A percentile compares a stretch with the other conserved stretches of the same genome.
These are phyloP conservation scores for Typhlichthys eigenmanni DNA, from an alignment of 2,797 vertebrate genomes.

Conservation along the genomic window DNA sequence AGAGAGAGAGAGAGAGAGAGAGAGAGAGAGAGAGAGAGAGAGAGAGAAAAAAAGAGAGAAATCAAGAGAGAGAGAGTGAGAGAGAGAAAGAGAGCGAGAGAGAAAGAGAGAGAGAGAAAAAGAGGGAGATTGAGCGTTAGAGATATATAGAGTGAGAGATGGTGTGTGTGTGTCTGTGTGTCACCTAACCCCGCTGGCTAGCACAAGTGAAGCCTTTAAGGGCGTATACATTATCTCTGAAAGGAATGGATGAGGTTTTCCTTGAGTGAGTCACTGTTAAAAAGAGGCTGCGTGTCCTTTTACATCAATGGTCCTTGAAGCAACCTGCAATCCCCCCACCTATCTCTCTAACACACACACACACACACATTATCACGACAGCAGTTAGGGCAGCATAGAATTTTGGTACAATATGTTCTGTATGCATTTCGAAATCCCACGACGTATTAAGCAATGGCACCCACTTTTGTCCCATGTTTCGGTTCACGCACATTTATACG, in stretches of 20 bases:
- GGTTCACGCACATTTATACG: no score
- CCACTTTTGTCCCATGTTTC: slow-evolving; percentile 7
- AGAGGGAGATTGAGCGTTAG: no score
- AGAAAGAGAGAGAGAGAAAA: not conserved
- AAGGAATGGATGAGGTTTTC: slow-evolving; percentile 46
- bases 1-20: slow-evolving; percentile 13
- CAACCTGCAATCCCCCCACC: slow-evolving; percentile 19
- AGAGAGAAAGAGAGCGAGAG: not conserved
- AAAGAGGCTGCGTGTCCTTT: slow-evolving; percentile 43
- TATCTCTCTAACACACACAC: slow-evolving; percentile 6
- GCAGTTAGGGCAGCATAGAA: slow-evolving; percentile 40
- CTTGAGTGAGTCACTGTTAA: slow-evolving; percentile 40
- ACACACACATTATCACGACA: slow-evolving; percentile 31
- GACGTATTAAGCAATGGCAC: not conserved
- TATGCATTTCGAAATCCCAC: slow-evolving; percentile 21
- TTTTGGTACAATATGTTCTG: slow-evolving; percentile 39
- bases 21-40: slow-evolving; percentile 7
- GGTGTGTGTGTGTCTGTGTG: not conserved
- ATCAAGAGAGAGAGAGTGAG: slow-evolving; percentile 23
- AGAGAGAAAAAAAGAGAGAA: slow-evolving; percentile 8
- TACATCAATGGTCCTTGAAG: slow-evolving; percentile 43
- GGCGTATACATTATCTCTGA: slow-evolving; percentile 48
- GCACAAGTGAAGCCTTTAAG: slow-evolving; percentile 13
- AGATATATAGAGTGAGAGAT: not conserved
- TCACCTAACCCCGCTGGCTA: slow-evolving; percentile 6